Base-by-base conservation (phyloP, 2,888 invertebrate species). In the Oligia fasciuncula region DNA sequence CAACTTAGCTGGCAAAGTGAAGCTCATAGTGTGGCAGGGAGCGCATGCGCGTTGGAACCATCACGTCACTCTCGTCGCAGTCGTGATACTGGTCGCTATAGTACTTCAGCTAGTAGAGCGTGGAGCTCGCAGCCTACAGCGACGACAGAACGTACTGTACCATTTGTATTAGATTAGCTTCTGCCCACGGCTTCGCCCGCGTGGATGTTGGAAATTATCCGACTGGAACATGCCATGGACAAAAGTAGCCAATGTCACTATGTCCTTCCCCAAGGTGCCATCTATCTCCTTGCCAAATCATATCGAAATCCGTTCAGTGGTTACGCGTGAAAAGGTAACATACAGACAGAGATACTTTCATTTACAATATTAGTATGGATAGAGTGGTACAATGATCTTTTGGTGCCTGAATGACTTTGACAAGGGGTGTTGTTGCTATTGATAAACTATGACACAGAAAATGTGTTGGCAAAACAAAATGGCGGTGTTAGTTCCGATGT, bases 51-150 rank as follows among this genome's bases (percentile, higher is more conserved):
- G 94, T 81, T 95, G 97, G 84, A 95, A 97, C 87, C 95, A 96
- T 77, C 96, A 96, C 85, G 88, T 96, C 8, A 92, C 96, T 88
- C 92, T 97, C 78, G 77, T 97, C 2, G 95, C 95, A 6, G 6
- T 14, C 6, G 90, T 95, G 71, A 89, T 97, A 49, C 63, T 95
- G 17, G 94, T 96, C 49, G 86, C 97, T 54, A 89, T 90, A 2
- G 43, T 77, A 0, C 29, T 89, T 98, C 70, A 76, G 14, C 35
- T 43, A 9, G 35, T 71, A 8, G 57, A 73, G n/a, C 40, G 63
- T 1, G 69, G 57, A n/a, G 14, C 73, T 97, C 40, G 98, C 97
- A 65, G 99, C 97, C 96, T 35, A 98, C 97, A 80, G 97, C 97
- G 72, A 0, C 43, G 43, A 9, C 79, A 65, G 9, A n/a, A 9